Conservation (phyloP, 2,113 vertebrate genomes). For the Baryphthengus martii region DNA sequence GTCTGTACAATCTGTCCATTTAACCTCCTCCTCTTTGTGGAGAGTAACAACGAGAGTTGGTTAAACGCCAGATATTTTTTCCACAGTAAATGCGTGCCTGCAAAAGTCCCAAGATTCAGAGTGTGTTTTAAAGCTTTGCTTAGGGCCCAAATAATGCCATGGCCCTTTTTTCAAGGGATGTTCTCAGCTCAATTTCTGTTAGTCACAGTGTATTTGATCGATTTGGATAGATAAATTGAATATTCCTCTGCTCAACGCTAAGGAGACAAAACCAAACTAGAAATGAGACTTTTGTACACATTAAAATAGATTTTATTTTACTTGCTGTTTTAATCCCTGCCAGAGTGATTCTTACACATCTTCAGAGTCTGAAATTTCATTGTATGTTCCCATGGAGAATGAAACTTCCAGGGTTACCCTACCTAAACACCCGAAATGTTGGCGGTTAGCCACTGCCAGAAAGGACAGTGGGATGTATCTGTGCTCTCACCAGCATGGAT, state of each 20-base stretch:
- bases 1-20: background rate
- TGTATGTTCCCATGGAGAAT: background rate
- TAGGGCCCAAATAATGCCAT: background rate
- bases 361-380: background rate
- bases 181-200: background rate
- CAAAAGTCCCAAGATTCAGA: background rate
- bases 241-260: background rate
- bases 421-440: background rate
- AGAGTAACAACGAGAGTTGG: background rate
- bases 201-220: background rate
- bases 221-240: background rate
- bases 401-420: slow-evolving; percentile 3
- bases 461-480: background rate
- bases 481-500: background rate
- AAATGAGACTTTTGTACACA: background rate
- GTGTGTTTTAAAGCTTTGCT: background rate
- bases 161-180: background rate
- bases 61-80: background rate
- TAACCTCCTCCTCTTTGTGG: background rate
- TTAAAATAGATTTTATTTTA: background rate
- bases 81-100: background rate
- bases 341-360: background rate
- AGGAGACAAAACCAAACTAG: background rate
- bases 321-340: background rate
- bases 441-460: background rate